Base-by-base conservation (phyloP, 2,888 invertebrate species). In the Ypsolopha scabrella region DNA sequence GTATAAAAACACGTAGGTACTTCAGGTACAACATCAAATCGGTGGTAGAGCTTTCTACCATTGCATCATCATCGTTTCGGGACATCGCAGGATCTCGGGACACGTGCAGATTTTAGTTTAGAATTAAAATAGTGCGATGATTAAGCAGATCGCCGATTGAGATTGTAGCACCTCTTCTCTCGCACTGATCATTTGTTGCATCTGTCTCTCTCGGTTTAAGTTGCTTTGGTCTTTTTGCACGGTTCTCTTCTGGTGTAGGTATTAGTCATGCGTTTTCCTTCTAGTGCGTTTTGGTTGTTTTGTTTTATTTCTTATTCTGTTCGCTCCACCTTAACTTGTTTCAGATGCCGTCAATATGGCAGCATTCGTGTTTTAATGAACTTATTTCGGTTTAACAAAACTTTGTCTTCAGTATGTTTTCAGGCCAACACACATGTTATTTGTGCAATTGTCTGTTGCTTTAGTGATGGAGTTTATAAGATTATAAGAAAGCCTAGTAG, bases 71-170 rank as follows among this genome's bases (percentile, higher is more conserved):
- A 51, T 54, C 65, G 51, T 58, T 60, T 63, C 63, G 6, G 37
- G 24, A 24, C 55, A 59, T 60, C 60, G 52, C 54, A 56, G 57
- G 60, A 61, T 58, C 60, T 58, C 64, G 64, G 63, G 70, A 65
- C 70, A 67, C 64, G 76, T 71, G 72, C 72, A 72, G 67, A 70
- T 71, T 67, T 11, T 71, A 69, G 68, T 67, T 11, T 70, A 69
- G 68, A 68, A 72, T 78, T 70, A 75, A 77, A 78, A 78, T 78
- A 78, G 78, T 75, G 61, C 65, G 62, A 72, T 77, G 78, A 78
- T 73, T 78, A 77, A 76, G 71, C 74, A 63, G 63, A 68, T 53
- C 55, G 53, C 51, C 53, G 52, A 53, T 53, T 53, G 45, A 43
- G 51, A 48, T 33, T 45, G 41, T 45, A 14, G 39, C 41, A 13